These are phyloP conservation scores for Formicarius rufipectus DNA, from an alignment of 2,113 vertebrate species.

Conservation along the genomic window DNA sequence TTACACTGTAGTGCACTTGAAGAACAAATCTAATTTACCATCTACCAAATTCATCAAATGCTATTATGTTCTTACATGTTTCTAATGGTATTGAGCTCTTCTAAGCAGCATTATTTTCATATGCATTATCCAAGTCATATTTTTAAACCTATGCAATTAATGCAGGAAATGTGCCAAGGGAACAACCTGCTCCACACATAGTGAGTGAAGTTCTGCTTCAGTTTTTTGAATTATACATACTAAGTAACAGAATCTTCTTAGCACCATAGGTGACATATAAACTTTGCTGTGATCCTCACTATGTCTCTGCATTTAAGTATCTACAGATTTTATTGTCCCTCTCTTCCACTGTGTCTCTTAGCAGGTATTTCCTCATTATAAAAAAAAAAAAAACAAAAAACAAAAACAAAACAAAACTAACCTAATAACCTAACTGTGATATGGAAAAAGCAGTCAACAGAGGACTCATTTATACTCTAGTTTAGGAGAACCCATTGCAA, in stretches of 20 bases:
- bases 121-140: rapidly evolving
- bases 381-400: background rate
- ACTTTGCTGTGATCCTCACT: background rate
- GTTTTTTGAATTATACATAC: background rate
- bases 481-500: background rate
- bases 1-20: background rate
- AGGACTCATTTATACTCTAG: background rate
- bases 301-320: background rate
- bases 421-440: background rate
- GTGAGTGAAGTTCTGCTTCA: background rate
- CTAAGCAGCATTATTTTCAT: background rate
- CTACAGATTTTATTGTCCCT: background rate
- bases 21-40: background rate
- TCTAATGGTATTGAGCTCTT: background rate
- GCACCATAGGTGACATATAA: background rate
- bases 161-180: background rate
- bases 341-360: background rate
- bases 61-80: background rate
- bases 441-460: background rate
- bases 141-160: background rate
- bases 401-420: background rate
- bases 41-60: background rate
- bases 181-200: rapidly evolving
- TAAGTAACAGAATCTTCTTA: background rate
- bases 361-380: background rate